A percentile compares a stretch with the other conserved stretches of the same genome.
These are phyloP conservation scores for Lasioglossum vierecki DNA, from an alignment of 2,888 invertebrate species.

Conservation along the genomic window DNA sequence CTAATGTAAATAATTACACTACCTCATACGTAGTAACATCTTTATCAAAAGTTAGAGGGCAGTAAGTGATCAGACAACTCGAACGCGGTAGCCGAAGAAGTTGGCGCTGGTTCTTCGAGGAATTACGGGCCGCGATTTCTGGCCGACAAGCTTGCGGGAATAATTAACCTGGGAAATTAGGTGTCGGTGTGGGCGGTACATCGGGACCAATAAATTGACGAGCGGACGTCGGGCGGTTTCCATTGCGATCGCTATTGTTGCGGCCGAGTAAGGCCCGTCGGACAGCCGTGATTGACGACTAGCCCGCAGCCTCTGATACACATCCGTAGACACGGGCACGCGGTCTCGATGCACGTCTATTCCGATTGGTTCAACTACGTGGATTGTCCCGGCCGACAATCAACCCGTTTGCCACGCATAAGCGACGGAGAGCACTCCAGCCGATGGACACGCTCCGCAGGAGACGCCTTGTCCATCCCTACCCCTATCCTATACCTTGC, in stretches of 20 bases:
- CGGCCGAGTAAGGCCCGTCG: conserved; percentile 54
- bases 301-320: conserved; percentile 43
- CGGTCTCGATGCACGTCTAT: conserved; percentile 33
- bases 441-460: not conserved
- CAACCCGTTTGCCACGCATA: conserved; percentile 44
- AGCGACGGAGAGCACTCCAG: conserved; percentile 13
- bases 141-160: conserved; percentile 27
- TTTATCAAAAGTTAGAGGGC: not conserved
- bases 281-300: conserved; percentile 64
- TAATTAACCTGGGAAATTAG: conserved; percentile 57
- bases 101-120: not conserved
- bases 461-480: not conserved
- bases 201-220: conserved; percentile 58
- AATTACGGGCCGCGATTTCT: conserved; percentile 16
- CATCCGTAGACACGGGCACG: conserved; percentile 35
- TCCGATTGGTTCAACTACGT: conserved; percentile 49
- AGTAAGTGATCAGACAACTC: not conserved
- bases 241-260: conserved; percentile 57
- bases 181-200: conserved; percentile 17
- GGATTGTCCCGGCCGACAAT: conserved; percentile 33
- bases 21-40: no score
- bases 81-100: not conserved
- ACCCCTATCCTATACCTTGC: no score
- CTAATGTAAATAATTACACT: no score
- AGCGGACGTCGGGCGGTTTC: conserved; percentile 50